Evolutionary conservation across 2,797 vertebrate genomes (phyloP).

Genomic region (Glossophaga mutica): DNA sequence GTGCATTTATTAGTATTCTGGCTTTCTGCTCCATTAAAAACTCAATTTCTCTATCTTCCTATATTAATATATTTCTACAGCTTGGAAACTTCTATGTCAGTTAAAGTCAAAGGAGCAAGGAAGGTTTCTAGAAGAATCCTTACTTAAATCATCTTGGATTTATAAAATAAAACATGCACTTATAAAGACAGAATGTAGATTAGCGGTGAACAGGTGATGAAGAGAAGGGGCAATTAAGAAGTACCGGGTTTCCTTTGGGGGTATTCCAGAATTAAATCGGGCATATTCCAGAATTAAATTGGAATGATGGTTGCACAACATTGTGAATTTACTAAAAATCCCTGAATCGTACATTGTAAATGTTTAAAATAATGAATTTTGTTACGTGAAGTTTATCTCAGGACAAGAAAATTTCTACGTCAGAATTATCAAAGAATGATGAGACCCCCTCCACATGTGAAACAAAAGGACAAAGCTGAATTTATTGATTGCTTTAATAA

Average conservation of each 20-base stretch:
- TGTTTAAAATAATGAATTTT: background rate
- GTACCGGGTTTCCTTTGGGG: background rate
- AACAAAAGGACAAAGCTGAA: background rate
- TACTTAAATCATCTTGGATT: background rate
- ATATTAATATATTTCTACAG: background rate
- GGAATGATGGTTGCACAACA: background rate
- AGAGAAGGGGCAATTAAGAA: background rate
- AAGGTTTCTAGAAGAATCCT: background rate
- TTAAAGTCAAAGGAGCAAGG: background rate
- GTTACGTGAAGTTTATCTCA: background rate
- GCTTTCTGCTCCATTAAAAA: background rate
- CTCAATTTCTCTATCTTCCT: background rate
- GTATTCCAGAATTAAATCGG: background rate
- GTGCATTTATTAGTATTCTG: background rate
- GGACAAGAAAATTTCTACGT: background rate
- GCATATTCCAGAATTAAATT: background rate
- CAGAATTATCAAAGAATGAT: background rate
- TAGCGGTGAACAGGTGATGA: background rate
- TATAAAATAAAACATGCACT: background rate
- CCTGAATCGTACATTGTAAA: background rate
- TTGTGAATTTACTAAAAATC: background rate
- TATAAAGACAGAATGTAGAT: background rate
- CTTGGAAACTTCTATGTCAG: background rate
- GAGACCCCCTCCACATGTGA: background rate
- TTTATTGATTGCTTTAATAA: background rate